Evolutionary conservation across 2,797 vertebrate species (phyloP).

Genomic region (Sebastes melanostomus): DNA sequence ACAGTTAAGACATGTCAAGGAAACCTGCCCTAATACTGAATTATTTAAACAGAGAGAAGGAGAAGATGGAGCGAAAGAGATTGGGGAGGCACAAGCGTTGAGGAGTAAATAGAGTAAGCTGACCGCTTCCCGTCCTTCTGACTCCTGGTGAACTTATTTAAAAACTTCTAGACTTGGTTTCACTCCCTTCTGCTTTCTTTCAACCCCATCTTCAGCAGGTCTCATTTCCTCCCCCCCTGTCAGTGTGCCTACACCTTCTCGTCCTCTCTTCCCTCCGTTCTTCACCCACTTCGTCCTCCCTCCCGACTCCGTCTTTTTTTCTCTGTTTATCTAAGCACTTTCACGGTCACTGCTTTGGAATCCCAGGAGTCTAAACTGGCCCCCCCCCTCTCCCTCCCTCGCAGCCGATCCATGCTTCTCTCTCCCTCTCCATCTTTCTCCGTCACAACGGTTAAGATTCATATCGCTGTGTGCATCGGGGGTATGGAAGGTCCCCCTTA

Average conservation of each 20-base stretch:
- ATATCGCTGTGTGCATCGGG: slow-evolving; percentile 66
- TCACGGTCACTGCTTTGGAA: slow-evolving; percentile 87
- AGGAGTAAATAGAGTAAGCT: slow-evolving; percentile 45
- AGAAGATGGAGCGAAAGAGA: slow-evolving; percentile 41
- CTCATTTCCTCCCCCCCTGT: slow-evolving; percentile 66
- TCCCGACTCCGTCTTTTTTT: slow-evolving; percentile 48
- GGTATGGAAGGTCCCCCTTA: slow-evolving; percentile 59
- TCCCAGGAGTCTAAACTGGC: slow-evolving; percentile 82
- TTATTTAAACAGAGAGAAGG: slow-evolving; percentile 65
- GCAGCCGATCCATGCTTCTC: slow-evolving; percentile 59
- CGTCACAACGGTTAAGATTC: slow-evolving; percentile 81
- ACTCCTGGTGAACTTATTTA: slow-evolving; percentile 55
- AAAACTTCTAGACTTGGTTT: slow-evolving; percentile 59
- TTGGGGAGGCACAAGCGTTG: slow-evolving; percentile 11
- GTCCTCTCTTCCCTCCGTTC: slow-evolving; percentile 39
- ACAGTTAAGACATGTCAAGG: slow-evolving; percentile 55
- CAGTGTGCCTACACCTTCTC: slow-evolving; percentile 50
- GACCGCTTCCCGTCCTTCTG: slow-evolving; percentile 29
- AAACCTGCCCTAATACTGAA: slow-evolving; percentile 68
- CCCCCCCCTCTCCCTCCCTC: slow-evolving; percentile 60
- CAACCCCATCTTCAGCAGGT: slow-evolving; percentile 50
- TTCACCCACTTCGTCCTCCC: slow-evolving; percentile 30
- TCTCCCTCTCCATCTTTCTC: slow-evolving; percentile 76
- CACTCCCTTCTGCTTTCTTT: slow-evolving; percentile 46
- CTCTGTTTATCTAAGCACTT: slow-evolving; percentile 88